A percentile compares a stretch with the other conserved stretches of the same genome.
phyloP scores from a whole-genome alignment of 2,888 invertebrate species.

The Metacarcinus magister region DNA sequence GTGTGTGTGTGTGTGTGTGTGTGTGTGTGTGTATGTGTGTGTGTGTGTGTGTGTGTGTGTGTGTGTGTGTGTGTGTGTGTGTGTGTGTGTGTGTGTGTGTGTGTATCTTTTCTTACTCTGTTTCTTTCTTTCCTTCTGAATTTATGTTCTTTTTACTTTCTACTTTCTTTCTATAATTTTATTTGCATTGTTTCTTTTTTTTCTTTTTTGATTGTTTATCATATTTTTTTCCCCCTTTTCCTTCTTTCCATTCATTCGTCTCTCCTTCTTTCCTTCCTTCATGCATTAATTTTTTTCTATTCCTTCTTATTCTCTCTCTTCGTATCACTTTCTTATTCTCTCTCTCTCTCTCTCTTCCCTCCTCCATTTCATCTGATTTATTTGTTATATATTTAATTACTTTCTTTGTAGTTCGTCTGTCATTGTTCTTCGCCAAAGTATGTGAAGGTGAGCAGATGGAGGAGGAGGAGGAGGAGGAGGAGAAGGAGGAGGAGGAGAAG shows the following conservation, averaged over 20 bases:
- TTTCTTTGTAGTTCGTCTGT: not conserved
- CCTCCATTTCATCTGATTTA: no score
- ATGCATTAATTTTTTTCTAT: not conserved
- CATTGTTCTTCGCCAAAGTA: not conserved
- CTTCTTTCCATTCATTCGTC: not conserved
- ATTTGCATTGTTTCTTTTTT: not conserved
- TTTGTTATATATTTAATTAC: no score
- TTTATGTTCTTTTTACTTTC: not conserved
- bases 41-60: not conserved
- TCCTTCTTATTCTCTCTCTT: not conserved
- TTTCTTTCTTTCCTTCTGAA: not conserved
- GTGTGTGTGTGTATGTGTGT: not conserved
- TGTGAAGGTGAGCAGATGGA: not conserved
- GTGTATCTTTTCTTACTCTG: not conserved
- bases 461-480: not conserved
- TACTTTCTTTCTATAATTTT: not conserved
- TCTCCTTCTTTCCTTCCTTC: not conserved
- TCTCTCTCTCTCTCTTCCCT: no score
- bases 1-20: no score
- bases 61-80: not conserved
- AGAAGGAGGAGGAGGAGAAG: not conserved
- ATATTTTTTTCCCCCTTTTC: not conserved
- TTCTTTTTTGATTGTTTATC: not conserved
- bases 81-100: no score
- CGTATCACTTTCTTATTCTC: not conserved